Conservation (phyloP, 2,888 invertebrate species). For the Pycnomerus fuliginosus region DNA sequence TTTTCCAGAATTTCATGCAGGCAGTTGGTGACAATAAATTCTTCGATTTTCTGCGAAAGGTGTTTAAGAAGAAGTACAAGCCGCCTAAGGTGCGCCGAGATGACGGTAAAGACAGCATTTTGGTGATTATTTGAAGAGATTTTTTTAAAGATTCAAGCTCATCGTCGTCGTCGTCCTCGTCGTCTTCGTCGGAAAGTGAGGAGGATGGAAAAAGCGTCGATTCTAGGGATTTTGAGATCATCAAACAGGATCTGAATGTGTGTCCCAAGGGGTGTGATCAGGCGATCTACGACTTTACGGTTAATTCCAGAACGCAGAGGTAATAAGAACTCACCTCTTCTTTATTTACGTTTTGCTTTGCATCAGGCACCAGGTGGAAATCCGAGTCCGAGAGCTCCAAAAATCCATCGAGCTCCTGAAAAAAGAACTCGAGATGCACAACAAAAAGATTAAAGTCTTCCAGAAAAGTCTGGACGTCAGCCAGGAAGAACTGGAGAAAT, state of each 20-base stretch:
- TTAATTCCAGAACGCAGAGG: slow-evolving; percentile 63
- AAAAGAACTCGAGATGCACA: slow-evolving; percentile 60
- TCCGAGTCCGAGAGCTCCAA: slow-evolving; percentile 60
- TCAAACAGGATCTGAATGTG: slow-evolving; percentile 68
- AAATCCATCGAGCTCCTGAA: slow-evolving; percentile 59
- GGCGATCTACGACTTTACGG: slow-evolving; percentile 66
- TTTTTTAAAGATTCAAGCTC: slow-evolving; percentile 14
- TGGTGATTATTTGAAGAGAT: slow-evolving; percentile 2
- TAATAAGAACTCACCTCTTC: slow-evolving; percentile 33
- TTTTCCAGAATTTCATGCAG: slow-evolving; percentile 59
- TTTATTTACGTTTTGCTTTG: not conserved
- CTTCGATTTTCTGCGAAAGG: slow-evolving; percentile 72
- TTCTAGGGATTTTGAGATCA: slow-evolving; percentile 65
- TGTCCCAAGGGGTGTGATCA: slow-evolving; percentile 73
- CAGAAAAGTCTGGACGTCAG: slow-evolving; percentile 58
- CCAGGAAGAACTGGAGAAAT: slow-evolving; percentile 62
- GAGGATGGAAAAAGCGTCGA: slow-evolving; percentile 63
- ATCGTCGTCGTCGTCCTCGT: slow-evolving; percentile 57
- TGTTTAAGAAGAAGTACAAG: slow-evolving; percentile 82
- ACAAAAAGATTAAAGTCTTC: slow-evolving; percentile 59
- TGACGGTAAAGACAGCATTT: too few species aligned
- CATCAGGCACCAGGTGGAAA: slow-evolving; percentile 57
- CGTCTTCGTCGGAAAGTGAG: slow-evolving; percentile 57
- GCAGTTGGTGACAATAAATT: slow-evolving; percentile 71
- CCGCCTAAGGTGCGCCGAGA: slow-evolving; percentile 62